Evolutionary conservation across 2,113 vertebrate species (phyloP).

Genomic region (Burhinus bistriatus): DNA sequence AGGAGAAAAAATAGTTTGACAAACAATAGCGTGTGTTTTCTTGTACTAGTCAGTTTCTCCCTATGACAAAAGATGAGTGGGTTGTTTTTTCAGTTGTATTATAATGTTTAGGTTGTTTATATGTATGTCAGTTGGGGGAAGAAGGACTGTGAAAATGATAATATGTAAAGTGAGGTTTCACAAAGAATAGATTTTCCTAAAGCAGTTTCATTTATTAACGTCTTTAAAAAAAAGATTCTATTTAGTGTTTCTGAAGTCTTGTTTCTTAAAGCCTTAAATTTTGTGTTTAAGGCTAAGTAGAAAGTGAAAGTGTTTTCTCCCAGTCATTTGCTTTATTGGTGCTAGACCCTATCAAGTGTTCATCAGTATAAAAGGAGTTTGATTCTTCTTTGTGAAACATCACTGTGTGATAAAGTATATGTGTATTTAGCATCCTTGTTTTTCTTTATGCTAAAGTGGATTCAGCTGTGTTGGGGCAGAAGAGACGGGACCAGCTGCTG

Average conservation of each 20-base stretch:
- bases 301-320: not conserved
- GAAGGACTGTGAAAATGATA: constrained; percentile 75
- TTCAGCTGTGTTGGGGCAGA: constrained; percentile 95
- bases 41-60: constrained; percentile 70
- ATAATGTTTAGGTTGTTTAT: constrained; percentile 65
- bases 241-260: not conserved
- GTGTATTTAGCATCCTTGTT: constrained; percentile 98
- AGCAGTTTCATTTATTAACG: not conserved
- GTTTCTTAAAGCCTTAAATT: constrained; percentile 44
- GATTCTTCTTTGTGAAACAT: constrained; percentile 91
- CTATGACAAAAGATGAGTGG: constrained; percentile 47
- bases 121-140: constrained; percentile 75
- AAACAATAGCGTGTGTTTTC: not conserved
- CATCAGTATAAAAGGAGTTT: not conserved
- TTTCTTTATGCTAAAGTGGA: constrained; percentile 99
- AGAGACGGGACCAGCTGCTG: constrained; percentile 96
- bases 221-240: not conserved
- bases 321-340: constrained; percentile 3
- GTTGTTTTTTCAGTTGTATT: constrained; percentile 72
- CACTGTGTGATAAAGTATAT: constrained; percentile 84
- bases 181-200: constrained; percentile 78
- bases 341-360: not conserved
- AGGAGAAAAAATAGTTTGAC: constrained; percentile 53
- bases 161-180: constrained; percentile 92
- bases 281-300: constrained; percentile 31